Conservation (phyloP, 2,113 vertebrate genomes). For the Prinia subflava region DNA sequence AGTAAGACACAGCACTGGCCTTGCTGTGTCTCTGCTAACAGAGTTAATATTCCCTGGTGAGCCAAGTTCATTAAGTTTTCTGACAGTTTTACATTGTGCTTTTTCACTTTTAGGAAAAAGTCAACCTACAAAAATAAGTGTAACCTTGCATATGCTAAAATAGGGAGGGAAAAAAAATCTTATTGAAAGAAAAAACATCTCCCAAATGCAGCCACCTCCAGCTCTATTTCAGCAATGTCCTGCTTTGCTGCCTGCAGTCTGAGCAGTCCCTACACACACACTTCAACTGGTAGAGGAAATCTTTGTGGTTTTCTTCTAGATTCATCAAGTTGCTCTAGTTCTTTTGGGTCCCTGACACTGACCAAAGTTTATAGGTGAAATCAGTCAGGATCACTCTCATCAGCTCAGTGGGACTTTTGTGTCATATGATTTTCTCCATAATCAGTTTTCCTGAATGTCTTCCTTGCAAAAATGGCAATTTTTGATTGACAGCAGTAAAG, state of each 20-base stretch:
- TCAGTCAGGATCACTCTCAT: background rate
- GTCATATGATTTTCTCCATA: background rate
- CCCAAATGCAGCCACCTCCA: background rate
- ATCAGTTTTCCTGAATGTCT: background rate
- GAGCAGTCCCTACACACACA: background rate
- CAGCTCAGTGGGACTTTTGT: background rate
- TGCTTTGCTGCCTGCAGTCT: background rate
- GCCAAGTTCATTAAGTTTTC: background rate
- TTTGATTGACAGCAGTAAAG: background rate
- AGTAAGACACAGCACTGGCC: background rate
- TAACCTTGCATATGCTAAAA: background rate
- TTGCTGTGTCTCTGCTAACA: background rate
- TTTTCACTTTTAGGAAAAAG: background rate
- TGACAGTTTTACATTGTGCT: background rate
- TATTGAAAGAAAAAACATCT: background rate
- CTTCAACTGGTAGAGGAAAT: fast-evolving
- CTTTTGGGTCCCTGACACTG: background rate
- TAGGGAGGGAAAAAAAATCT: fast-evolving
- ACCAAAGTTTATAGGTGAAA: background rate
- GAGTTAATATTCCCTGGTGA: background rate
- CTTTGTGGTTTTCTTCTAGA: background rate
- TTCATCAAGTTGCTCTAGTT: background rate
- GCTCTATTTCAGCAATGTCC: background rate
- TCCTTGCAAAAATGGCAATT: background rate
- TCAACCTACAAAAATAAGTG: background rate